Evolutionary conservation across 2,797 vertebrate genomes (phyloP), one percentile per base, ranked within the genome.

Genomic region (Oophaga sylvatica): DNA sequence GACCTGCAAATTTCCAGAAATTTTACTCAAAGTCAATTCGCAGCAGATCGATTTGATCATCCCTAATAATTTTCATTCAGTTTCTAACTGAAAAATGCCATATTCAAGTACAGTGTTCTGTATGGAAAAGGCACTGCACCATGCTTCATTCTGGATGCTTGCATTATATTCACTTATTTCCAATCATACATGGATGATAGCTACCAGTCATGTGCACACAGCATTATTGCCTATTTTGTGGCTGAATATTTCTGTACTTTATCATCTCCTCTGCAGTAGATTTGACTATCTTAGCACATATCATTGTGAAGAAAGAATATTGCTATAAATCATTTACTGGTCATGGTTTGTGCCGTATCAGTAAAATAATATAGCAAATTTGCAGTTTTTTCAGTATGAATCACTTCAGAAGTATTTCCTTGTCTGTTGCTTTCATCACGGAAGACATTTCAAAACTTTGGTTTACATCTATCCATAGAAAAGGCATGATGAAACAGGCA

Each of bases 381-480:
- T 80, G 57, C 79, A 81, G 62, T 20, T 13, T 65, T 60, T 67
- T 45, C 79, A 80, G 48, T 62, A 67, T 81, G 80, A 81, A 67
- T 81, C 62, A 67, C 48, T 65, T 60, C 60, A 81, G 35, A 73
- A 31, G 15, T 62, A 73, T 26, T 83, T 41, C 71, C 53, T 84
- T 83, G 48, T 59, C 57, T 84, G 41, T 85, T 78, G 29, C 84
- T 85, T 78, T 65, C 62, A 79, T 68, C 68, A 67, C 60, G 20
- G 20, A 79, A 29, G 62, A 56, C 56, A 67, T 68, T 85, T 85
- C 11, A 56, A 65, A 67, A 65, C 41, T 85, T 78, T 77, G 9
- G 10, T 67, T 85, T 26, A 65, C 41, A 26, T 56, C 73, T 79
- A 77, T 67, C 48, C 31, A 19, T 57, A 59, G 75, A 45, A 79